A percentile compares a stretch with the other conserved stretches of the same genome.
phyloP scores from a whole-genome alignment of 2,797 vertebrate genomes.

The Amazonetta brasiliensis region DNA sequence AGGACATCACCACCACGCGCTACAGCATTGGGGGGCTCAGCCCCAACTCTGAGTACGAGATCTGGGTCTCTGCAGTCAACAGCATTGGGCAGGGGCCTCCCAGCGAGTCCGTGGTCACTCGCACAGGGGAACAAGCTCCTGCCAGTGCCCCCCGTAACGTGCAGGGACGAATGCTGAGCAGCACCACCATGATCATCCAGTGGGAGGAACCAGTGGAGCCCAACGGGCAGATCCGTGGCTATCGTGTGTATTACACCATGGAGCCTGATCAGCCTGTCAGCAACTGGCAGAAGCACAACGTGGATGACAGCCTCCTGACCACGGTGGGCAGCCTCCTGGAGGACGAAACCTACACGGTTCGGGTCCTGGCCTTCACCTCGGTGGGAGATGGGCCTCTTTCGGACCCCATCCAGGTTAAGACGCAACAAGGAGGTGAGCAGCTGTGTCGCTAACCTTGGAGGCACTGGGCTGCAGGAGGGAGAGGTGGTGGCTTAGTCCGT shows the following conservation, averaged over 20 bases:
- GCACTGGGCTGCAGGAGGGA: not conserved
- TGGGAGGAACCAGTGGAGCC: slow-evolving; percentile 99
- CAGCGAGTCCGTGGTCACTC: slow-evolving; percentile 93
- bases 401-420: slow-evolving; percentile 96
- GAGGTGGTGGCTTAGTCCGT: not conserved
- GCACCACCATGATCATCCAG: slow-evolving; percentile 96
- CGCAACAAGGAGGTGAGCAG: slow-evolving; percentile 93
- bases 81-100: slow-evolving; percentile 97
- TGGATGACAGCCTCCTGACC: slow-evolving; percentile 95
- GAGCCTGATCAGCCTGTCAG: slow-evolving; percentile 91
- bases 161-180: slow-evolving; percentile 93
- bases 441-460: accelerated
- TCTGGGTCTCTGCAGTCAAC: slow-evolving; percentile 95
- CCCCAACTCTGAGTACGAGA: slow-evolving; percentile 97
- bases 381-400: slow-evolving; percentile 98
- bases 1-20: slow-evolving; percentile 96
- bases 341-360: slow-evolving; percentile 94
- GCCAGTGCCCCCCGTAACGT: slow-evolving; percentile 95
- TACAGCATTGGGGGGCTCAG: slow-evolving; percentile 98
- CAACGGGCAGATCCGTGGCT: slow-evolving; percentile 96
- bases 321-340: slow-evolving; percentile 93
- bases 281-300: slow-evolving; percentile 96
- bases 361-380: slow-evolving; percentile 96
- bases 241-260: slow-evolving; percentile 97
- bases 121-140: slow-evolving; percentile 95